Evolutionary conservation across 1,140 invertebrate genomes (phyloP), one percentile per base, ranked within the genome.

Genomic region (Hydropsyche tenuis): DNA sequence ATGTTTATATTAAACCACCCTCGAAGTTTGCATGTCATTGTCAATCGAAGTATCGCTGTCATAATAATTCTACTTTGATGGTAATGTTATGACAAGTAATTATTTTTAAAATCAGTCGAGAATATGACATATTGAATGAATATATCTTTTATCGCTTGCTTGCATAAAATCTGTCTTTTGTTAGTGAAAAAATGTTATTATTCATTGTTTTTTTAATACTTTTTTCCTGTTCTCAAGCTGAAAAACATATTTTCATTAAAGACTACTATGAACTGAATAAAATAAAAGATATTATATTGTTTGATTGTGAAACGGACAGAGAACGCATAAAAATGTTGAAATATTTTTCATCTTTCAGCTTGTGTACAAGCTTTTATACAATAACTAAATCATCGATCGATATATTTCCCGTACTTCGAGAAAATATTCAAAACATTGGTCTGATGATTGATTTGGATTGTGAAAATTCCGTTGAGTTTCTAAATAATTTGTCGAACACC

Each of bases 381-480:
- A 25, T 25, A 60, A 12, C 14, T 6, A 68, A 48, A 1, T 43
- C 42, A 22, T 25, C 43, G 45, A 23, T n/a, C n/a, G n/a, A n/a
- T n/a, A n/a, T 20, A 62, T 62, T 62, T 62, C 14, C 22, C 4
- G 20, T 65, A 16, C 43, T 43, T 2, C 27, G 25, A 25, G 45
- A 12, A 48, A 46, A 60, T 25, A 9, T 16, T 48, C 20, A 6
- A 73, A 74, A 25, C 23, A 42, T 63, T 12, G 75, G 64, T 4
- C 69, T 77, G 16, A 18, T 74, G 11, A 14, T 77, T 22, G 64
- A 77, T 56, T 27, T 77, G 45, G 23, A 43, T 42, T 77, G 75
- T 62, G 22, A 69, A 27, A 23, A 56, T 69, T 72, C 75, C 5
- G 18, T n/a, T 14, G 12, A 51, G 14, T 73, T 72, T 27, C 37